A percentile compares a stretch with the other conserved stretches of the same genome.
Conservation (phyloP, 2,797 vertebrate genomes). For the Pristis pectinata region DNA sequence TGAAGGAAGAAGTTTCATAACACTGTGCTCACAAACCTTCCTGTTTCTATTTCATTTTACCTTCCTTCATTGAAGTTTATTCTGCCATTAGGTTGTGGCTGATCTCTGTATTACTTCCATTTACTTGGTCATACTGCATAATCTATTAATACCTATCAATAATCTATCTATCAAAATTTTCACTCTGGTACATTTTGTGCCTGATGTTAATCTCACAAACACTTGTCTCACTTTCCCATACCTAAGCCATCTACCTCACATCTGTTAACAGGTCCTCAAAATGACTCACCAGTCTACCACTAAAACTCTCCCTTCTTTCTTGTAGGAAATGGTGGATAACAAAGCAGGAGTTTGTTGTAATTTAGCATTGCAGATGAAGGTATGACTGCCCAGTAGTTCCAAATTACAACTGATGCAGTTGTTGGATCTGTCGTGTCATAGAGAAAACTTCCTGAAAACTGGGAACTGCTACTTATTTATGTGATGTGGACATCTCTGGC, state of each 20-base stretch:
- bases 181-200: not conserved
- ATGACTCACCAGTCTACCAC: too few species aligned
- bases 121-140: not conserved
- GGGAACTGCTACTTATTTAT: too few species aligned
- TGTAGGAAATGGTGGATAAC: not conserved
- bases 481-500: not conserved
- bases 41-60: not conserved
- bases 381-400: not conserved
- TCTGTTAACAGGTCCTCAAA: too few species aligned
- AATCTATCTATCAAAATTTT: not conserved
- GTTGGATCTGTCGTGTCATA: not conserved
- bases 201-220: not conserved
- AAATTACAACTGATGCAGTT: not conserved
- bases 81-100: not conserved
- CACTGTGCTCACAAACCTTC: not conserved
- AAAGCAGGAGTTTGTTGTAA: not conserved
- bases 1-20: not conserved
- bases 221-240: not conserved
- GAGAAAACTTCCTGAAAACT: not conserved
- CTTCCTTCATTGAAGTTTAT: not conserved
- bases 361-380: not conserved
- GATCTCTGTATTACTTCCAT: not conserved
- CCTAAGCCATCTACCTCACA: too few species aligned
- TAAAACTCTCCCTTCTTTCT: too few species aligned
- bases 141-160: not conserved